phyloP scores from a whole-genome alignment of 2,113 vertebrate genomes.

The Hipposideros armiger region DNA sequence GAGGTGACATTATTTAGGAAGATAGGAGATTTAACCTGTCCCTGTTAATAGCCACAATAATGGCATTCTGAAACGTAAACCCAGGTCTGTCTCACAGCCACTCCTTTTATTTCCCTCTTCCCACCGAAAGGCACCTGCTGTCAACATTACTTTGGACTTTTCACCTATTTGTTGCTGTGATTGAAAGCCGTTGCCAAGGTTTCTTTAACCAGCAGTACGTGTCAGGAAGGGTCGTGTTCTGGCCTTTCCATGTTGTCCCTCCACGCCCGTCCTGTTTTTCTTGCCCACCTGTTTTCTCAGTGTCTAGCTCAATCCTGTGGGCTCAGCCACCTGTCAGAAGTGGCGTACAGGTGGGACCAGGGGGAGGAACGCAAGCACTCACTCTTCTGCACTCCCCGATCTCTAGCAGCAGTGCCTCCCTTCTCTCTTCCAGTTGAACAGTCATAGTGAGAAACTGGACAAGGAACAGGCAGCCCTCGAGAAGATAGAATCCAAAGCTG shows the following conservation, averaged over 20 bases:
- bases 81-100: background rate
- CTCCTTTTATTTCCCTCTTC: background rate
- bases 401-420: background rate
- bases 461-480: slow-evolving; percentile 91
- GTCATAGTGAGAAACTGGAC: slow-evolving; percentile 89
- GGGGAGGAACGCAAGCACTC: background rate
- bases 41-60: background rate
- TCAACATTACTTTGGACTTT: background rate
- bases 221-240: background rate
- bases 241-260: background rate
- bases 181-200: background rate
- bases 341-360: background rate
- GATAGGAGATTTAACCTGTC: background rate
- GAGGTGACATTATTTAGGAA: background rate
- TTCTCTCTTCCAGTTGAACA: slow-evolving; percentile 86
- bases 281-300: background rate
- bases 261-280: background rate
- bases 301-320: background rate
- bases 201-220: background rate
- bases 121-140: background rate
- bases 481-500: slow-evolving; percentile 92
- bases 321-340: background rate
- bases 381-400: background rate
- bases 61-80: background rate
- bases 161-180: background rate